These are phyloP conservation scores for Monopis laevigella DNA, from an alignment of 2,888 invertebrate genomes.

Conservation along the genomic window DNA sequence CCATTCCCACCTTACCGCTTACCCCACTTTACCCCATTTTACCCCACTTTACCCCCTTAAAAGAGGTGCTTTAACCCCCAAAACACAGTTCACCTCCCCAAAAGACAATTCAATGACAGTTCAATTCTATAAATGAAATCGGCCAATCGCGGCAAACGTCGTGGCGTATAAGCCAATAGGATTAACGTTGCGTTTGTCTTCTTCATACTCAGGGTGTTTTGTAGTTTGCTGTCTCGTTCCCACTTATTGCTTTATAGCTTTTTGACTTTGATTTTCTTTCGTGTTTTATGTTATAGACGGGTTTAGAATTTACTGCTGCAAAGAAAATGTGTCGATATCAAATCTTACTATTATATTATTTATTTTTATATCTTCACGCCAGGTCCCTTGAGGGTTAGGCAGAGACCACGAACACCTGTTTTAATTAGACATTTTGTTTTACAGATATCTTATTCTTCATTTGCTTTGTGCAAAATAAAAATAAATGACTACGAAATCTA, in stretches of 20 bases:
- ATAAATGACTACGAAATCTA: no score
- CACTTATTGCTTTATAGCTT: slow-evolving; percentile 49
- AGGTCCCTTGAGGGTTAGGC: no score
- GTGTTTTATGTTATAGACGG: no score
- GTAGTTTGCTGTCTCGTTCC: slow-evolving; percentile 31
- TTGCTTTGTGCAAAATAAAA: no score
- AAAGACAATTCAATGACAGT: slow-evolving; percentile 65
- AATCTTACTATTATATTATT: no score
- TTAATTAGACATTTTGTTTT: no score
- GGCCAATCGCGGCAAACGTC: slow-evolving; percentile 67
- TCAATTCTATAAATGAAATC: slow-evolving; percentile 56
- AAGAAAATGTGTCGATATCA: no score
- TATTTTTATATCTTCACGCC: no score
- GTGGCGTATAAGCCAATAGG: slow-evolving; percentile 66
- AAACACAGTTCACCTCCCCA: slow-evolving; percentile 57
- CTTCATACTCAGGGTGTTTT: slow-evolving; percentile 22
- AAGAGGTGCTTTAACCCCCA: no score
- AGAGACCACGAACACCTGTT: no score
- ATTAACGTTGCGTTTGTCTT: slow-evolving; percentile 52
- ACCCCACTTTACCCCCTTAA: slow-evolving; percentile 36
- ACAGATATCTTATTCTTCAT: no score
- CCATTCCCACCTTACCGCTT: slow-evolving; percentile 17
- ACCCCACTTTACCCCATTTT: slow-evolving; percentile 27
- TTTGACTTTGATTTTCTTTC: slow-evolving; percentile 41
- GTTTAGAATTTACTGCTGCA: no score